These are phyloP conservation scores for Graphium colonna DNA, from an alignment of 2,888 invertebrate species.

Conservation along the genomic window DNA sequence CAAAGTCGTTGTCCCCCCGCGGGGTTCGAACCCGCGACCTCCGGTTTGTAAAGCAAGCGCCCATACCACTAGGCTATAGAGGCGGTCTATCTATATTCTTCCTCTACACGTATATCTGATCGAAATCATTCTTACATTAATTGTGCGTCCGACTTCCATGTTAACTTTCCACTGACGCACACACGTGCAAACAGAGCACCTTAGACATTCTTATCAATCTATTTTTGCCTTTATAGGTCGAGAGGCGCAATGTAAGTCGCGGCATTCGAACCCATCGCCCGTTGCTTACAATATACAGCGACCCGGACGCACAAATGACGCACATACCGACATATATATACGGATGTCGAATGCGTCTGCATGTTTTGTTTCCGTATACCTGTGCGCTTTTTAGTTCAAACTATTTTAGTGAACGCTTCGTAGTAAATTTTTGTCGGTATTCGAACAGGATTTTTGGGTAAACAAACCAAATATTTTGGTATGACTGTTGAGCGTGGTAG, in stretches of 20 bases:
- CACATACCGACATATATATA: constrained; percentile 16
- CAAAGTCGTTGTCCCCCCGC: too few species aligned
- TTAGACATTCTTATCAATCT: constrained; percentile 10
- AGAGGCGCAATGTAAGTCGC: constrained; percentile 6
- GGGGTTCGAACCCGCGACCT: too few species aligned
- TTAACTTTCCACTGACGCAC: constrained; percentile 15
- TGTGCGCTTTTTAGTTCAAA: constrained; percentile 5
- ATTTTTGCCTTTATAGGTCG: constrained; percentile 14
- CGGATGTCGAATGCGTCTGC: constrained; percentile 4
- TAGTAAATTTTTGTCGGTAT: too few species aligned
- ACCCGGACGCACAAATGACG: constrained; percentile 24
- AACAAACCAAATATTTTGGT: too few species aligned
- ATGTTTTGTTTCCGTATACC: constrained; percentile 8
- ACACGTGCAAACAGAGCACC: neutral
- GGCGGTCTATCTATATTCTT: too few species aligned
- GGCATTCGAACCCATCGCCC: constrained; percentile 7
- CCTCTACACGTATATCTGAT: neutral
- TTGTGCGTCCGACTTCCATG: neutral
- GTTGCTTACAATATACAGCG: constrained; percentile 23
- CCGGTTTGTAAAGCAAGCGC: too few species aligned
- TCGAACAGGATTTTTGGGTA: too few species aligned
- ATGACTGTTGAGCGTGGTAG: too few species aligned
- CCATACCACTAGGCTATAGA: too few species aligned
- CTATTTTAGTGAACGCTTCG: too few species aligned
- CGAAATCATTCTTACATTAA: neutral